Percentiles rank a stretch among this genome's conserved stretches.
Conservation (phyloP, 1,140 invertebrate species). For the Drosophila arawakana region DNA sequence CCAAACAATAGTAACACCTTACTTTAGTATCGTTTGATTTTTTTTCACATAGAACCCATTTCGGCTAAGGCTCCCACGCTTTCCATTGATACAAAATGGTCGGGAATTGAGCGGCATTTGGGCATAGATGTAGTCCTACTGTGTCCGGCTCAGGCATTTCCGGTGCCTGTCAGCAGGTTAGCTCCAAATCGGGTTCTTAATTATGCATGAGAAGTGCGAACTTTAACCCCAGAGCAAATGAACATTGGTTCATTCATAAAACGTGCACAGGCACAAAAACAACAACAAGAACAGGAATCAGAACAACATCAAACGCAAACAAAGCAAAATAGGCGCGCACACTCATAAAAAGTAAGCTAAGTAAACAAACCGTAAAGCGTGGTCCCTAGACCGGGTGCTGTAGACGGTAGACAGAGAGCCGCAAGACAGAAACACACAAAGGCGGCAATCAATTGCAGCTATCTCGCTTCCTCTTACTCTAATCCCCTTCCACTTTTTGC, state of each 20-base stretch:
- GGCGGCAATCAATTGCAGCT: constrained; percentile 33
- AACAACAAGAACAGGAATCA: constrained; percentile 13
- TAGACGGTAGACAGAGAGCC: not conserved
- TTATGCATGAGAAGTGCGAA: constrained; percentile 63
- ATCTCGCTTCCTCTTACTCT: not conserved
- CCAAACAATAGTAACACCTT: too few relatives aligned
- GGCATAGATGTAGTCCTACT: constrained; percentile 85
- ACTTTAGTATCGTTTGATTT: too few relatives aligned
- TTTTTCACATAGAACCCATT: constrained; percentile 87
- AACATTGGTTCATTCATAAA: constrained; percentile 68
- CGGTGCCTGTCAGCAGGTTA: constrained; percentile 88
- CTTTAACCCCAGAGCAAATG: constrained; percentile 43
- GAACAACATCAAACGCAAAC: constrained; percentile 1
- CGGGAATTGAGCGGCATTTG: constrained; percentile 76
- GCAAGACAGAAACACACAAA: constrained; percentile 17
- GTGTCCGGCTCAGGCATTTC: constrained; percentile 89
- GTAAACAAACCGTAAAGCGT: constrained; percentile 70
- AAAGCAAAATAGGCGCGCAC: constrained; percentile 39
- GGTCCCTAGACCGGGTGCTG: constrained; percentile 1
- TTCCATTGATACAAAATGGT: constrained; percentile 86
- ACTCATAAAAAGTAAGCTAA: constrained; percentile 73
- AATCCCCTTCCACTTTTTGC: not conserved
- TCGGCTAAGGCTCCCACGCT: constrained; percentile 85
- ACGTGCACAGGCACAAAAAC: constrained; percentile 53
- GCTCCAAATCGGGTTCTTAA: constrained; percentile 41